Conservation (phyloP, 2,888 invertebrate genomes). For the Drosophila sordidula region DNA sequence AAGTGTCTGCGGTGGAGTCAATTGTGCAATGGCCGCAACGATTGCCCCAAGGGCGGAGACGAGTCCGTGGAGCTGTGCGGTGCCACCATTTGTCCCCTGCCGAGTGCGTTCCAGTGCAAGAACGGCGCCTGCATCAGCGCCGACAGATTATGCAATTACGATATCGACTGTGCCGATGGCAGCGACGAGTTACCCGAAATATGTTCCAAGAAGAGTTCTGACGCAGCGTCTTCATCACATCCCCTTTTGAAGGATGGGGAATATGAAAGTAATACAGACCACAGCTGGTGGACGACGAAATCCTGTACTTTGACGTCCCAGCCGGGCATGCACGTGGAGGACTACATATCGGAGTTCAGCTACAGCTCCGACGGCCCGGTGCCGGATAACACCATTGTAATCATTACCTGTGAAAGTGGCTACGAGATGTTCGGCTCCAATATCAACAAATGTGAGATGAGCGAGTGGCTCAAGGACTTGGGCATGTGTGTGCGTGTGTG, state of each 20-base stretch:
- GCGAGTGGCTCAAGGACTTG: constrained; percentile 6
- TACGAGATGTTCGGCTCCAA: constrained; percentile 1
- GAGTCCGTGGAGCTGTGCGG: constrained; percentile 68
- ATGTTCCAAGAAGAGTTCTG: background rate
- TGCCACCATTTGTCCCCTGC: constrained; percentile 59
- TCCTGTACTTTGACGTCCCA: background rate
- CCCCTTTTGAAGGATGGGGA: too few relatives aligned
- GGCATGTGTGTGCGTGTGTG: constrained; percentile 10
- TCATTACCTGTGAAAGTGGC: constrained; percentile 15
- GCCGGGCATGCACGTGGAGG: background rate
- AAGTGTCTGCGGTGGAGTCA: constrained; percentile 36
- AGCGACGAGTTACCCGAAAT: constrained; percentile 34
- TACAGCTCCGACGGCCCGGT: constrained; percentile 18
- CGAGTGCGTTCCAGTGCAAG: constrained; percentile 56
- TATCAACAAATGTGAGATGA: constrained; percentile 21
- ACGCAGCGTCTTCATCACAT: too few relatives aligned
- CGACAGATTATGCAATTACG: constrained; percentile 18
- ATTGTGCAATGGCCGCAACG: constrained; percentile 63
- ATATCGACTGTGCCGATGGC: constrained; percentile 43
- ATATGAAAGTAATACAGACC: accelerated
- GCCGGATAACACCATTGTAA: constrained; percentile 14
- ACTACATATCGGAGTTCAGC: constrained; percentile 1
- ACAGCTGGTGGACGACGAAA: background rate
- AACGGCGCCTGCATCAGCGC: constrained; percentile 63
- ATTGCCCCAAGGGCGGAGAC: constrained; percentile 71